A percentile compares a stretch with the other conserved stretches of the same genome.
These are phyloP conservation scores for Elmis aenea DNA, from an alignment of 2,888 invertebrate species.

Conservation along the genomic window DNA sequence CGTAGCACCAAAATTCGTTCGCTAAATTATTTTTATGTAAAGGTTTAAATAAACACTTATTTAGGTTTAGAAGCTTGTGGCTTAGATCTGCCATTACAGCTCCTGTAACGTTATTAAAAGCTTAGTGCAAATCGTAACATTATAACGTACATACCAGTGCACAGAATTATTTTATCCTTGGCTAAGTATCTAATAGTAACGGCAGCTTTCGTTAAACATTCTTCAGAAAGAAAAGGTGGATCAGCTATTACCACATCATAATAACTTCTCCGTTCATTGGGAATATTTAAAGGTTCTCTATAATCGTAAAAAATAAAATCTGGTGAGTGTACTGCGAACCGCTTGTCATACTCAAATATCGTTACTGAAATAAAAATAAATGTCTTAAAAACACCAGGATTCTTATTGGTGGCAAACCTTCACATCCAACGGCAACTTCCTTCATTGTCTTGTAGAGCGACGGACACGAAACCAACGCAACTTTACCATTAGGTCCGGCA, in stretches of 20 bases:
- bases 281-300: conserved; percentile 66
- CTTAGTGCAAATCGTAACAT: no score
- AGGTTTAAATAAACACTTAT: conserved; percentile 68
- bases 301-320: conserved; percentile 88
- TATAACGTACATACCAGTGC: conserved; percentile 68
- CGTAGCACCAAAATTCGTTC: conserved; percentile 88
- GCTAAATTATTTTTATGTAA: conserved; percentile 84
- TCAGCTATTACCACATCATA: conserved; percentile 88
- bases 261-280: conserved; percentile 52
- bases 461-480: conserved; percentile 86
- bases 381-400: no score
- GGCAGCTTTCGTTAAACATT: conserved; percentile 81
- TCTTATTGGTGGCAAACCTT: conserved; percentile 42
- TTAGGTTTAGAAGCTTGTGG: conserved; percentile 57
- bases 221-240: conserved; percentile 91
- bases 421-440: conserved; percentile 46
- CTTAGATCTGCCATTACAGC: conserved; percentile 73
- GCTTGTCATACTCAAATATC: conserved; percentile 71
- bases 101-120: conserved; percentile 57
- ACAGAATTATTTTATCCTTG: conserved; percentile 74
- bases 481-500: conserved; percentile 54
- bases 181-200: conserved; percentile 67
- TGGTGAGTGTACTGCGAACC: conserved; percentile 72
- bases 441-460: conserved; percentile 70
- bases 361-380: conserved; percentile 28